Evolutionary conservation across 2,113 vertebrate genomes (phyloP).

Genomic region (Tauraco erythrolophus): DNA sequence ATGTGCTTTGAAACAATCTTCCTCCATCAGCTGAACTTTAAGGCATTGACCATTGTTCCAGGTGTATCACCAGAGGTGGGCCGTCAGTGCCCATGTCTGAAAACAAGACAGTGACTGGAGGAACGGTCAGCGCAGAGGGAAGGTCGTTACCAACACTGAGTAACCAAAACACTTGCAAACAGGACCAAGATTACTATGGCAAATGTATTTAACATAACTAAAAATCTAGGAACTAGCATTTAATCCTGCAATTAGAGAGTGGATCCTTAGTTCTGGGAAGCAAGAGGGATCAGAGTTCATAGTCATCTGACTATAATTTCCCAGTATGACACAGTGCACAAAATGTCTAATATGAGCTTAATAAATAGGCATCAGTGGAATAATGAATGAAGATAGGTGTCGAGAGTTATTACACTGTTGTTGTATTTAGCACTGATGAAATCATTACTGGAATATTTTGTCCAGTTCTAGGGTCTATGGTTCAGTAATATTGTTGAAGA

Average conservation of each 20-base stretch:
- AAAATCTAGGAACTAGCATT: not conserved
- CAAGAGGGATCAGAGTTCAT: conserved; percentile 17
- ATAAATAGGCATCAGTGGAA: conserved; percentile 64
- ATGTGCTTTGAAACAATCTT: not conserved
- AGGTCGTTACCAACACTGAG: not conserved
- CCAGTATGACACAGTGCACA: conserved; percentile 19
- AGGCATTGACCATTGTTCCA: not conserved
- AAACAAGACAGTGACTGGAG: not conserved
- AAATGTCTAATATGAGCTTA: conserved; percentile 48
- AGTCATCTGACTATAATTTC: conserved; percentile 39
- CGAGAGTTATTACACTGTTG: conserved; percentile 53
- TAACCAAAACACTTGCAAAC: not conserved
- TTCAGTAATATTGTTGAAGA: conserved; percentile 49
- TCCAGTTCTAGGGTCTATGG: conserved; percentile 24
- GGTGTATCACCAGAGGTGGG: not conserved
- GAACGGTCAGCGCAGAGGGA: not conserved
- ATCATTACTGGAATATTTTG: conserved; percentile 66
- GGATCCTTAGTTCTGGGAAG: not conserved
- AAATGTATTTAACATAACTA: not conserved
- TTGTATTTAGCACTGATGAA: conserved; percentile 72
- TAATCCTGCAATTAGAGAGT: not conserved
- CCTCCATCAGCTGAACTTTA: not conserved
- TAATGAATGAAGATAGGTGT: conserved; percentile 70
- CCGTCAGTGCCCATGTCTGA: not conserved
- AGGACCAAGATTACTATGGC: fast-evolving